Conservation (phyloP, 2,888 invertebrate genomes). For the Parnassius apollo region DNA sequence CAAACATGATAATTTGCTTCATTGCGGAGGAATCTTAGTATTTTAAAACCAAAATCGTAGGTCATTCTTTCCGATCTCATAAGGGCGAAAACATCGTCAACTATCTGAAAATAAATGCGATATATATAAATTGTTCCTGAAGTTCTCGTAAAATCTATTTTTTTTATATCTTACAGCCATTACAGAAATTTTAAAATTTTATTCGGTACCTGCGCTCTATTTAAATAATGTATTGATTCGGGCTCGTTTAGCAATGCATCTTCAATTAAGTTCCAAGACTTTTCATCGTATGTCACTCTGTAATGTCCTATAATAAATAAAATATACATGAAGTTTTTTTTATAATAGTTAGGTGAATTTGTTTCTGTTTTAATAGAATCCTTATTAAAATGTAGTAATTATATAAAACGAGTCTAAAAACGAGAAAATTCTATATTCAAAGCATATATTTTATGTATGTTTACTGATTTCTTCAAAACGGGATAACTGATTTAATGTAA, state of each 20-base stretch:
- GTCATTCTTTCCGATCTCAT: slow-evolving; percentile 62
- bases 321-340: not conserved
- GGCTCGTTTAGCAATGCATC: slow-evolving; percentile 54
- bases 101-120: slow-evolving; percentile 49
- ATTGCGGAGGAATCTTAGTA: slow-evolving; percentile 57
- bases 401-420: no score
- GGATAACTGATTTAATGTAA: no score
- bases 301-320: slow-evolving; percentile 79
- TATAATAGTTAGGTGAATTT: no score
- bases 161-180: no score
- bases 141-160: no score
- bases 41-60: slow-evolving; percentile 56
- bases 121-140: not conserved
- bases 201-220: slow-evolving; percentile 85
- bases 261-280: slow-evolving; percentile 79
- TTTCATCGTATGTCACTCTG: slow-evolving; percentile 83
- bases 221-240: slow-evolving; percentile 82
- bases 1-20: slow-evolving; percentile 69
- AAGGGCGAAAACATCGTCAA: slow-evolving; percentile 67
- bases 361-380: no score
- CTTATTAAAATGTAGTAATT: no score
- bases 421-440: no score
- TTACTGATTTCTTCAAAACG: no score
- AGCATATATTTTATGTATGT: no score
- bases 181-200: no score